Conservation (phyloP, 2,888 invertebrate species). For the Antitype chi region DNA sequence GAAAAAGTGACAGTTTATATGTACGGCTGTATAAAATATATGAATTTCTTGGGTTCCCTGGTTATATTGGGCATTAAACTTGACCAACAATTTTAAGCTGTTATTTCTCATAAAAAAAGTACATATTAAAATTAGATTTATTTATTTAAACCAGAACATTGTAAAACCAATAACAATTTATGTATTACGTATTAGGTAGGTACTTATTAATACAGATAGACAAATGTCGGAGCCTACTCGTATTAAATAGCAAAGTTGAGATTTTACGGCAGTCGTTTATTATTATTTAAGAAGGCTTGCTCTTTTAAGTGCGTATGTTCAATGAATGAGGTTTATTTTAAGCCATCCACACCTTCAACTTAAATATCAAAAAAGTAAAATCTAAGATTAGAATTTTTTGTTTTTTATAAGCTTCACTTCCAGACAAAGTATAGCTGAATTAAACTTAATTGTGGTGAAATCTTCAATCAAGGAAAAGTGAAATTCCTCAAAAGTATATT, state of each 20-base stretch:
- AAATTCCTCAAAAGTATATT: not conserved
- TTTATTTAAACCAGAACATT: not conserved
- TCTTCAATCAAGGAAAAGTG: not conserved
- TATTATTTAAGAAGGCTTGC: not conserved
- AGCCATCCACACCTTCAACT: not conserved
- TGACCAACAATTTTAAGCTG: not conserved
- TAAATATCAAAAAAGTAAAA: not conserved
- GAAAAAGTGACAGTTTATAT: not conserved
- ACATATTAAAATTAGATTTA: not conserved
- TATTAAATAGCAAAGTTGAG: slow-evolving; percentile 13
- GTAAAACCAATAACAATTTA: not conserved
- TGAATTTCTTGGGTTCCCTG: not conserved
- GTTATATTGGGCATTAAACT: not conserved
- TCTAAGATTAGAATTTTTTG: no score
- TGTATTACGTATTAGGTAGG: not conserved
- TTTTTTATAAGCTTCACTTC: not conserved
- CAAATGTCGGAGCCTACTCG: not conserved
- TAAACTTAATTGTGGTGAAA: not conserved
- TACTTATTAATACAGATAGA: not conserved
- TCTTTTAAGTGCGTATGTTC: not conserved
- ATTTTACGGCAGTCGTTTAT: not conserved
- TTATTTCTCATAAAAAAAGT: not conserved
- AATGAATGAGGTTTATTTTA: not conserved
- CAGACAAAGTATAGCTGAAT: not conserved
- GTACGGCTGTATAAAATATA: not conserved